phyloP scores from a whole-genome alignment of 2,888 invertebrate species.

The Poecilus cupreus region DNA sequence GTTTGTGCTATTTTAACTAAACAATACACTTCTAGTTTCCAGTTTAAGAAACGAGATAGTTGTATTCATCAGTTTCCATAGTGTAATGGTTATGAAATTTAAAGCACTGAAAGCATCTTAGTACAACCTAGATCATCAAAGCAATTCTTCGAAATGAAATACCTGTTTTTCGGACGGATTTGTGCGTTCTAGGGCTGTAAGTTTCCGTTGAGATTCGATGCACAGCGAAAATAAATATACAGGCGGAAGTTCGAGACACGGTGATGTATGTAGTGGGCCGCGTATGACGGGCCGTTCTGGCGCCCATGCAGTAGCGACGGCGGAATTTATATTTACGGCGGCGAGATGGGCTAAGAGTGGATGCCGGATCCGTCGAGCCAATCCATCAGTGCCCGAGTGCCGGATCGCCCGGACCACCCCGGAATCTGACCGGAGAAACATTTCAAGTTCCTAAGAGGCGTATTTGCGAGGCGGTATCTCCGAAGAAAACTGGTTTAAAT shows the following conservation, averaged over 20 bases:
- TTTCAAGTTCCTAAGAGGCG: conserved; percentile 27
- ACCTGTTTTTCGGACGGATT: background rate
- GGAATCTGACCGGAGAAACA: background rate
- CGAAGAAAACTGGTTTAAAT: background rate
- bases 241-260: conserved; percentile 32
- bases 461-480: background rate
- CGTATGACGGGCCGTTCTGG: conserved; percentile 14
- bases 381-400: conserved; percentile 43
- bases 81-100: too few species aligned
- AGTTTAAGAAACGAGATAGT: too few species aligned
- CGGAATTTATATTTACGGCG: conserved; percentile 51
- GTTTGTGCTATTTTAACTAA: too few species aligned
- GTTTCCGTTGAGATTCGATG: conserved; percentile 33
- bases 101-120: too few species aligned
- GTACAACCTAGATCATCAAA: background rate
- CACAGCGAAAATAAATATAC: conserved; percentile 43
- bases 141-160: background rate
- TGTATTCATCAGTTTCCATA: too few species aligned
- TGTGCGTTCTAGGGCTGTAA: background rate
- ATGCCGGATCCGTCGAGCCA: conserved; percentile 48
- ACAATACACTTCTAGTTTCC: too few species aligned
- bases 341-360: conserved; percentile 28
- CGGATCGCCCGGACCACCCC: background rate
- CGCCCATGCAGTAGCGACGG: background rate
- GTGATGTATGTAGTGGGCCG: conserved; percentile 44